Conservation (phyloP, 35 echinoderm and acorn worm species). For the Eucidaris tribuloides region DNA sequence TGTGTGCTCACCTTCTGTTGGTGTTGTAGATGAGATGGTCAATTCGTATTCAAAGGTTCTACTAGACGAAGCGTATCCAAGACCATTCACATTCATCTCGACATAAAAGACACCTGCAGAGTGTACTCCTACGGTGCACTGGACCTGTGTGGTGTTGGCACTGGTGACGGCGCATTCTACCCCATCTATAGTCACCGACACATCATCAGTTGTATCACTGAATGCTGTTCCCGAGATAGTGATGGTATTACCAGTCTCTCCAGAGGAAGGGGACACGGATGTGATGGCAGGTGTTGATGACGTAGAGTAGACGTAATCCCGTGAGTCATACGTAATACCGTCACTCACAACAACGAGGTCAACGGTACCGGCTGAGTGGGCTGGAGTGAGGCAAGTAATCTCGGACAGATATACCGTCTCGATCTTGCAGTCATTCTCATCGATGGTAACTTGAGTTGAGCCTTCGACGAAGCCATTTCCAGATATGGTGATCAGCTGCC, state of each 20-base stretch:
- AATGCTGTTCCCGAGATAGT: constrained; percentile 63
- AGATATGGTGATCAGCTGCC: constrained; percentile 61
- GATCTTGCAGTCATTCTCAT: constrained; percentile 38
- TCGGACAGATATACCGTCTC: constrained; percentile 45
- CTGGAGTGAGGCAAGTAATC: constrained; percentile 46
- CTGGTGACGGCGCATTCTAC: constrained; percentile 40
- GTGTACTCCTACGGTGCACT: constrained; percentile 50
- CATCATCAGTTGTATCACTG: background rate
- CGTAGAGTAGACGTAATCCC: constrained; percentile 8
- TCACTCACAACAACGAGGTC: constrained; percentile 48
- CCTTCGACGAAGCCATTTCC: constrained; percentile 68
- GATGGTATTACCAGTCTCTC: constrained; percentile 32
- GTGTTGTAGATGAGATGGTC: background rate
- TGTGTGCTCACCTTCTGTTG: constrained; percentile 63
- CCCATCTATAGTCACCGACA: constrained; percentile 51
- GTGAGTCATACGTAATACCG: background rate
- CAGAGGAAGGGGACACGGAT: constrained; percentile 55
- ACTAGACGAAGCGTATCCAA: constrained; percentile 2
- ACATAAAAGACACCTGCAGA: constrained; percentile 52
- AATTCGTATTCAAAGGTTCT: constrained; percentile 59
- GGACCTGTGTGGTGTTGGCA: background rate
- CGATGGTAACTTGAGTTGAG: constrained; percentile 33
- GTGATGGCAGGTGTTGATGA: constrained; percentile 40
- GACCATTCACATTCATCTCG: constrained; percentile 6
- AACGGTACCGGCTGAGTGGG: background rate